phyloP scores from a whole-genome alignment of 2,888 invertebrate species.

The Eubasilissa splendida region DNA sequence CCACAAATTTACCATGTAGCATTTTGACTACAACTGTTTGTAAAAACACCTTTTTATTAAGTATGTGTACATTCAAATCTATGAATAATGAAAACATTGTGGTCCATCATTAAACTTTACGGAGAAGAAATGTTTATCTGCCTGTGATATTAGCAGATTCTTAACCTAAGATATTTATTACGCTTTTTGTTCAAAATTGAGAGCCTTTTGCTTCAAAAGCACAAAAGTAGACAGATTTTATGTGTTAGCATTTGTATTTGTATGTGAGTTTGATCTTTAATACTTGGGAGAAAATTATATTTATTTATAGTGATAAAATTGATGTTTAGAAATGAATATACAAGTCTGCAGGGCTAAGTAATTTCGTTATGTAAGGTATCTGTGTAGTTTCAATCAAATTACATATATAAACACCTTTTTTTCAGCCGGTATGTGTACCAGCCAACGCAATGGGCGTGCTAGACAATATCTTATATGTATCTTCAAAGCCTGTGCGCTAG shows the following conservation, averaged over 20 bases:
- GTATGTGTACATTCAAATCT: slow-evolving; percentile 44
- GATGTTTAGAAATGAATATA: slow-evolving; percentile 11
- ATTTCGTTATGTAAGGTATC: not conserved
- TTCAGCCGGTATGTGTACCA: not conserved
- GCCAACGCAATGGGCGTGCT: too few relatives aligned
- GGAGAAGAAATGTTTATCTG: slow-evolving; percentile 56
- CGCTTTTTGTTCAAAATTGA: slow-evolving; percentile 36
- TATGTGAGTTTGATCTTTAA: slow-evolving; percentile 15
- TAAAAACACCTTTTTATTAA: slow-evolving; percentile 43
- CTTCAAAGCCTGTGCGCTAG: too few relatives aligned
- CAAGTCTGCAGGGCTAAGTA: slow-evolving; percentile 1
- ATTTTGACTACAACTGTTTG: slow-evolving; percentile 35
- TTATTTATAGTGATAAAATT: not conserved
- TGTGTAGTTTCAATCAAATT: not conserved
- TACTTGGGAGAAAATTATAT: slow-evolving; percentile 11
- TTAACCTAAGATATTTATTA: slow-evolving; percentile 44
- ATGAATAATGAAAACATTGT: slow-evolving; percentile 48
- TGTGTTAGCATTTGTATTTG: slow-evolving; percentile 25
- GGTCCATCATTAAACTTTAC: slow-evolving; percentile 55
- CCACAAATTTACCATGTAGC: slow-evolving; percentile 40
- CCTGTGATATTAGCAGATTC: slow-evolving; percentile 59
- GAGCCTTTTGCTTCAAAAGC: slow-evolving; percentile 42
- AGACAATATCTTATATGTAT: too few relatives aligned
- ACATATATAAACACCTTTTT: not conserved
- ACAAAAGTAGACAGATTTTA: slow-evolving; percentile 38